Evolutionary conservation across 1,140 invertebrate genomes (phyloP).

Genomic region (Drosophila pruinosa): DNA sequence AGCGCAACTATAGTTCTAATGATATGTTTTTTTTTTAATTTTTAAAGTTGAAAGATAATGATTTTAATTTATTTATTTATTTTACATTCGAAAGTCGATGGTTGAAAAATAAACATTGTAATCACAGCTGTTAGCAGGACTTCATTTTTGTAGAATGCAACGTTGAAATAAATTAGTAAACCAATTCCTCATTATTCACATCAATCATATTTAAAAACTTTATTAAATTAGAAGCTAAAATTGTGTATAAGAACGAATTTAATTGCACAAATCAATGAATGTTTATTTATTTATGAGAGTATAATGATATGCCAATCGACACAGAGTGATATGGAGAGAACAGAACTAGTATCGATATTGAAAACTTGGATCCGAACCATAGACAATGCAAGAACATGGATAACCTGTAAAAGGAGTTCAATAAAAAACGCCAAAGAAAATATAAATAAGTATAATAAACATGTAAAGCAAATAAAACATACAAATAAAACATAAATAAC

Average conservation of each 20-base stretch:
- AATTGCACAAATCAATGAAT: constrained; percentile 28
- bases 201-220: background rate
- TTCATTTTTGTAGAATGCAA: background rate
- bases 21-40: too few species aligned
- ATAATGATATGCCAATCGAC: constrained; percentile 24
- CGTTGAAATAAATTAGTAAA: background rate
- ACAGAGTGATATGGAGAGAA: constrained; percentile 20
- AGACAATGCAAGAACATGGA: constrained; percentile 81
- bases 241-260: constrained; percentile 1
- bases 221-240: constrained; percentile 13
- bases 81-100: background rate
- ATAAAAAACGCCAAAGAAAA: constrained; percentile 48
- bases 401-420: constrained; percentile 76
- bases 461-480: constrained; percentile 13
- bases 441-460: constrained; percentile 43
- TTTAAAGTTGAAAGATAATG: too few species aligned
- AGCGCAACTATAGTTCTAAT: constrained; percentile 2
- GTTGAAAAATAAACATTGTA: too few species aligned
- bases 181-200: constrained; percentile 1
- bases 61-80: background rate
- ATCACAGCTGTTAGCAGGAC: too few species aligned
- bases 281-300: background rate
- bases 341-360: constrained; percentile 73
- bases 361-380: constrained; percentile 77
- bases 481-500: constrained; percentile 9